Evolutionary conservation across 2,113 vertebrate genomes (phyloP).

Genomic region (Tretioscincus oriximinensis): DNA sequence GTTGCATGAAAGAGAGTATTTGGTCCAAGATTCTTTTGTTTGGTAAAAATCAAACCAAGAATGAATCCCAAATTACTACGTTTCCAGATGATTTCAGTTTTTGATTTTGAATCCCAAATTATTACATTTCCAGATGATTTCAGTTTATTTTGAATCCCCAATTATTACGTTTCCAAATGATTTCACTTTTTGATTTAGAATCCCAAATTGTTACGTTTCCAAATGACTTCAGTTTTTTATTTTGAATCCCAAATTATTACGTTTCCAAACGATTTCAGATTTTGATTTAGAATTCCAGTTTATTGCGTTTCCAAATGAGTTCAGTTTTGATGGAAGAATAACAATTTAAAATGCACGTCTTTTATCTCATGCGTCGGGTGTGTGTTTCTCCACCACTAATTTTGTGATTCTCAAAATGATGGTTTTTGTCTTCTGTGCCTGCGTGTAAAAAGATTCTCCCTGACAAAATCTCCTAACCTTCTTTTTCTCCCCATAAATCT

Average conservation of each 20-base stretch:
- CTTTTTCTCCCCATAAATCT: constrained; percentile 14
- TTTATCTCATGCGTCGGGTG: neutral
- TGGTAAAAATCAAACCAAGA: neutral
- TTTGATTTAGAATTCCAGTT: constrained; percentile 9
- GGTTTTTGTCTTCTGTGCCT: neutral
- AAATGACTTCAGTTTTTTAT: no score
- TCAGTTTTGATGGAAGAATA: neutral
- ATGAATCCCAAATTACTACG: neutral
- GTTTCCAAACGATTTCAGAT: neutral
- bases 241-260: constrained; percentile 1
- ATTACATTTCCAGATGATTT: neutral
- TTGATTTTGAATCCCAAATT: constrained; percentile 3
- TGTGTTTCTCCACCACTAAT: constrained; percentile 12
- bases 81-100: neutral
- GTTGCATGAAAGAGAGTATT: neutral
- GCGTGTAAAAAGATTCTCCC: constrained; percentile 29
- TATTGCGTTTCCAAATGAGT: neutral
- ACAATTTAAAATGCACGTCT: neutral
- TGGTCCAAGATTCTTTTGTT: no score
- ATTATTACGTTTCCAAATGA: neutral
- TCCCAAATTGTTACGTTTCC: neutral
- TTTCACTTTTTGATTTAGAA: no score
- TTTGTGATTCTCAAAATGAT: neutral
- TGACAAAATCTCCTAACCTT: neutral
- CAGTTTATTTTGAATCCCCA: constrained; percentile 11